phyloP scores from a whole-genome alignment of 2,888 invertebrate species.

The Caenorhabditis sp. region DNA sequence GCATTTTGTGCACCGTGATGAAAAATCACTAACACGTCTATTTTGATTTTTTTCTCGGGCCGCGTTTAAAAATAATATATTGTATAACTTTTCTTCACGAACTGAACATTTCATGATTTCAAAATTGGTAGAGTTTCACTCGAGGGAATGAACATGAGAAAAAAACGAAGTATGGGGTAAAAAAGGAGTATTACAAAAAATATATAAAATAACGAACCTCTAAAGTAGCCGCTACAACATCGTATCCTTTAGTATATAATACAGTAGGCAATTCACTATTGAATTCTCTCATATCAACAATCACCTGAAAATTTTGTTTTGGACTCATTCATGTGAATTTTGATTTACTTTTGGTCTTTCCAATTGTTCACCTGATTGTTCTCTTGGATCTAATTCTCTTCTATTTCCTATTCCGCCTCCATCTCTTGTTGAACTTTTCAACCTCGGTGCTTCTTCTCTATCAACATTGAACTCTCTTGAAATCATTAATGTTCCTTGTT shows the following conservation, averaged over 20 bases:
- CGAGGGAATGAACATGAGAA: too few species aligned
- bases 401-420: constrained; percentile 70
- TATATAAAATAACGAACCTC: constrained; percentile 33
- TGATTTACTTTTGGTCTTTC: constrained; percentile 67
- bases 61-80: too few species aligned
- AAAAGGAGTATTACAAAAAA: too few species aligned
- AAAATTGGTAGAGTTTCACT: too few species aligned
- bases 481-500: constrained; percentile 59
- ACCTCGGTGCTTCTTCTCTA: constrained; percentile 58
- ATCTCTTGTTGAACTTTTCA: constrained; percentile 73
- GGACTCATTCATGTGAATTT: too few species aligned
- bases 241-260: constrained; percentile 89
- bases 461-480: constrained; percentile 63
- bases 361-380: constrained; percentile 16
- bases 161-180: too few species aligned
- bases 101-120: too few species aligned
- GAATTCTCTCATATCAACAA: constrained; percentile 98
- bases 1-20: too few species aligned
- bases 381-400: constrained; percentile 20
- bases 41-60: too few species aligned
- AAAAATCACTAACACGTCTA: too few species aligned
- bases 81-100: too few species aligned
- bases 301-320: constrained; percentile 32
- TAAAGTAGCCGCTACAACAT: constrained; percentile 77
- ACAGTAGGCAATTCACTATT: constrained; percentile 92